Evolutionary conservation across 2,888 invertebrate genomes (phyloP).

Genomic region (Luperina nickerlii): DNA sequence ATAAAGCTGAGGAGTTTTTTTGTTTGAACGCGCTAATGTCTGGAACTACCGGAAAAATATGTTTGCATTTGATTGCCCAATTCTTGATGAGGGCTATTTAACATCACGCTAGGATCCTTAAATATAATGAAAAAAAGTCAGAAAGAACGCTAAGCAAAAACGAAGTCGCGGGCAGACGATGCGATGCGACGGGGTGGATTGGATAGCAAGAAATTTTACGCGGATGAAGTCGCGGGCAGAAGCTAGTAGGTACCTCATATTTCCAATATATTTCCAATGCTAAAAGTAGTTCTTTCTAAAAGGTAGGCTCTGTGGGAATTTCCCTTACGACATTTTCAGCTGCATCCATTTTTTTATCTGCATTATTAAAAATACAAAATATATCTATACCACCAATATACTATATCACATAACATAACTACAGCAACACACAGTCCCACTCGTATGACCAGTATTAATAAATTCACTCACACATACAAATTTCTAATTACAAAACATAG

Average conservation of each 20-base stretch:
- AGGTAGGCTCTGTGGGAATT: background rate
- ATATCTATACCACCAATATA: slow-evolving; percentile 8
- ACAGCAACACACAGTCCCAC: slow-evolving; percentile 14
- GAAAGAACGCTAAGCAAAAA: background rate
- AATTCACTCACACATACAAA: slow-evolving; percentile 63
- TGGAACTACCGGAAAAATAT: no score
- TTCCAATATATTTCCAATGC: no score
- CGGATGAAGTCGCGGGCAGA: background rate
- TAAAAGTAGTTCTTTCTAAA: background rate
- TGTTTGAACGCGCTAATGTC: no score
- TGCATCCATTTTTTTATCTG: background rate
- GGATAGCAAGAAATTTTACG: background rate
- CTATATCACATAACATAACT: background rate
- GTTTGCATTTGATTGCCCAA: no score
- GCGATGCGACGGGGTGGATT: background rate
- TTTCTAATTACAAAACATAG: slow-evolving; percentile 83
- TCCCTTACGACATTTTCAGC: background rate
- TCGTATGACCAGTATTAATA: slow-evolving; percentile 37
- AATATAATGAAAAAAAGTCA: background rate
- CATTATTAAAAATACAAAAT: background rate
- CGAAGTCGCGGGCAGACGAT: background rate
- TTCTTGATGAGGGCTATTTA: no score
- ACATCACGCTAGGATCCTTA: background rate
- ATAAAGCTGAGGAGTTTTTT: background rate
- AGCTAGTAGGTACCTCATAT: background rate